Evolutionary conservation across 2,797 vertebrate species (phyloP).

Genomic region (Acipenser ruthenus): DNA sequence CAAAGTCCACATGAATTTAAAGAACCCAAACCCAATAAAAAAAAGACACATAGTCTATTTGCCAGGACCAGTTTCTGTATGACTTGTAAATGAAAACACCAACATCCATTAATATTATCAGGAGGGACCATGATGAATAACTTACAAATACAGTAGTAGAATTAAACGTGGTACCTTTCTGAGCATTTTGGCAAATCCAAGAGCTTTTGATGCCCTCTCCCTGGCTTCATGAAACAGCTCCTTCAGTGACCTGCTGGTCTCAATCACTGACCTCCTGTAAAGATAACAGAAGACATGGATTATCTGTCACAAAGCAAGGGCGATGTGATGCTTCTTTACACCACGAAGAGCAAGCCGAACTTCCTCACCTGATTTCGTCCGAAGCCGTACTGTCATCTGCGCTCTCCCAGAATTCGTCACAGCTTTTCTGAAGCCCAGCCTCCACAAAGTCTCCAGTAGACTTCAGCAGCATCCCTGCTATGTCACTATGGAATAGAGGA

Average conservation of each 20-base stretch:
- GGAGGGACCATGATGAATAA: too few species aligned
- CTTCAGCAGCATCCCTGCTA: slow-evolving; percentile 92
- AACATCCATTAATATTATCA: too few species aligned
- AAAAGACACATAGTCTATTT: too few species aligned
- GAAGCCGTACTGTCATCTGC: slow-evolving; percentile 84
- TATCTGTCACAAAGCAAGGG: too few species aligned
- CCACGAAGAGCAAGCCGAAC: too few species aligned
- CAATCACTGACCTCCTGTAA: slow-evolving; percentile 86
- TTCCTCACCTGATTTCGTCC: slow-evolving; percentile 84
- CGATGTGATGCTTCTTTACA: too few species aligned
- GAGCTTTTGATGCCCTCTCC: slow-evolving; percentile 91
- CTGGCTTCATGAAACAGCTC: slow-evolving; percentile 95
- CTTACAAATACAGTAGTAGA: too few species aligned
- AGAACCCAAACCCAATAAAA: too few species aligned
- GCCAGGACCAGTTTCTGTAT: too few species aligned
- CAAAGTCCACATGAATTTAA: too few species aligned
- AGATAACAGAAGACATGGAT: not conserved
- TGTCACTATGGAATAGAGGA: slow-evolving; percentile 65
- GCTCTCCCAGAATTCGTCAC: slow-evolving; percentile 83
- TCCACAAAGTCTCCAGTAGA: slow-evolving; percentile 94
- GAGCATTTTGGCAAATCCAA: slow-evolving; percentile 97
- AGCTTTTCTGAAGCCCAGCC: slow-evolving; percentile 79
- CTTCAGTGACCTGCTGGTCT: slow-evolving; percentile 91
- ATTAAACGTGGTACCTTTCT: slow-evolving; percentile 71
- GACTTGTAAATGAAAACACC: too few species aligned